phyloP scores from a whole-genome alignment of 2,888 invertebrate species.

The Ephialtes manifestator region DNA sequence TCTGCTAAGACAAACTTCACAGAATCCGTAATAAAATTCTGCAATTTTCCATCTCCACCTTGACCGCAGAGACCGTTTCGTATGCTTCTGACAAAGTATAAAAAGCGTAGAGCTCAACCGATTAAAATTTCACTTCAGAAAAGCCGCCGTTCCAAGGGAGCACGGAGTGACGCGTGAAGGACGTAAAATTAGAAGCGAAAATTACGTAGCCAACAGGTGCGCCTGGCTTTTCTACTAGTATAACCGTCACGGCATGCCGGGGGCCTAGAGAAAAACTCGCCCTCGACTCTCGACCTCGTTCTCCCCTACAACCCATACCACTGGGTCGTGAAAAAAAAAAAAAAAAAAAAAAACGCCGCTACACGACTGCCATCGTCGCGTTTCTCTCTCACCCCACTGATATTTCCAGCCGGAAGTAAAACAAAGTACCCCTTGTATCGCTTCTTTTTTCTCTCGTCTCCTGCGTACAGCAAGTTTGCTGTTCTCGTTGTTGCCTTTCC shows the following conservation, averaged over 20 bases:
- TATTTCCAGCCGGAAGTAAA: conserved; percentile 55
- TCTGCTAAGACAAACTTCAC: not conserved
- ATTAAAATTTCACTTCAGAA: conserved; percentile 9
- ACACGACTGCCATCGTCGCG: conserved; percentile 8
- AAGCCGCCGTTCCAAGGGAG: not conserved
- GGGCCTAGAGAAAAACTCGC: conserved; percentile 47
- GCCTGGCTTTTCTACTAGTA: conserved; percentile 55
- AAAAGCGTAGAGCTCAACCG: not conserved
- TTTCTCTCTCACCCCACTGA: conserved; percentile 8
- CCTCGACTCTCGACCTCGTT: conserved; percentile 69
- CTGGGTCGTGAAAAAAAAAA: conserved; percentile 9
- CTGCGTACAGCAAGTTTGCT: not conserved
- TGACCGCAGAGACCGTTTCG: not conserved
- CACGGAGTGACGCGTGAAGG: conserved; percentile 50
- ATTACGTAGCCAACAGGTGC: conserved; percentile 73
- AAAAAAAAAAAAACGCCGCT: conserved; percentile 27
- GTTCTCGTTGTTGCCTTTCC: conserved; percentile 32
- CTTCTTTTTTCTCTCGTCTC: conserved; percentile 34
- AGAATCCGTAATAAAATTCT: conserved; percentile 28
- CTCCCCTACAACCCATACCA: conserved; percentile 41
- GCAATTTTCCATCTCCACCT: conserved; percentile 8
- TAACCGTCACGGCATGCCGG: not conserved
- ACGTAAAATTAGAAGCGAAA: conserved; percentile 71
- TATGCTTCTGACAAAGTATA: not conserved
- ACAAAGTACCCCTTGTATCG: conserved; percentile 32